Evolutionary conservation across 2,113 vertebrate genomes (phyloP), one percentile per base, ranked within the genome.

Genomic region (Pachypanchax playfairii): DNA sequence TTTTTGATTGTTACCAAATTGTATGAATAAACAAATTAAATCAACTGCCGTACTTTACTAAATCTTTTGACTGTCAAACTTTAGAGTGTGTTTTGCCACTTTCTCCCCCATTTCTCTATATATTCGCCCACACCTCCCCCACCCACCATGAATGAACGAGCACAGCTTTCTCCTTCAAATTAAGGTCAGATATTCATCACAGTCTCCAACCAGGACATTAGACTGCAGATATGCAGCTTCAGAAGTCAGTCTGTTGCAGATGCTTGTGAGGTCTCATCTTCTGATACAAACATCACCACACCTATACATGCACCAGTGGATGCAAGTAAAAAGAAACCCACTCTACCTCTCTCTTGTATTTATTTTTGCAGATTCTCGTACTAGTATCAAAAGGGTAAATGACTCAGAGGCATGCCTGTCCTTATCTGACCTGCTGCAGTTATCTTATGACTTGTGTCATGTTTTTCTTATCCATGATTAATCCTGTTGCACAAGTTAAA

Each of bases 141-240:
- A 36, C 50, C 47, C 65, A 41, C 54, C 74, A 52, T 77, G 67
- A 82, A 79, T 64, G 64, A 80, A 74, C 51, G 70, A 59, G 51
- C 70, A 28, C 31, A 1, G 56, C 56, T 61, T 56, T 5, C 28
- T 26, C 14, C 39, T 31, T 81, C 63, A 88, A 83, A 89, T 88
- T 79, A 84, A 67, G 70, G 77, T 85, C 77, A 83, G 50, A 60
- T 61, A 75, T 82, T 77, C 75, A 72, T 69, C 31, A 2, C 48
- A 31, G 49, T 59, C 50, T 24, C 36, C 29, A 36, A 43, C 29
- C 61, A 61, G 70, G 49, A 79, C 43, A 69, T 74, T 31, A 70
- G 14, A 24, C 20, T 8, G 52, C 60, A 26, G 31, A 51, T 66
- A 13, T 17, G 49, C 50, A 2, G 58, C 65, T 38, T 48, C 28